These are phyloP conservation scores for Bursaphelenchus okinawaensis DNA, from an alignment of 2,888 invertebrate genomes.

Conservation along the genomic window DNA sequence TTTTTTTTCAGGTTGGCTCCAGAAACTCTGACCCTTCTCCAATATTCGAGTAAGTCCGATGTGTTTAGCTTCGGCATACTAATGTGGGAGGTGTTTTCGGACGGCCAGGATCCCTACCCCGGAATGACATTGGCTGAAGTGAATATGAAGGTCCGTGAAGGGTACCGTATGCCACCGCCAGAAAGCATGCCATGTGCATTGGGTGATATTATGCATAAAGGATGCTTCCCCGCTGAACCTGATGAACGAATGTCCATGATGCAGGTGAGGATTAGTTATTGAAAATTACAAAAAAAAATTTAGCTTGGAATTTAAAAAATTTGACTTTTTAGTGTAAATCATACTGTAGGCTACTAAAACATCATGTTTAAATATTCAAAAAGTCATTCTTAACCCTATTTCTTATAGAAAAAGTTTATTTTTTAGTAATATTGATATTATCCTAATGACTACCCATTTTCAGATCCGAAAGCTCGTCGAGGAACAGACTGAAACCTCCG, in stretches of 20 bases:
- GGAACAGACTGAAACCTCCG: background rate
- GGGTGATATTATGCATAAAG: conserved; percentile 30
- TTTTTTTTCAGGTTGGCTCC: conserved; percentile 28
- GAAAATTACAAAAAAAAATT: background rate
- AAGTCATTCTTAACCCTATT: too few species aligned
- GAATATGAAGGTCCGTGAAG: conserved; percentile 22
- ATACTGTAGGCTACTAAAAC: too few species aligned
- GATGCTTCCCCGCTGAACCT: conserved; percentile 25
- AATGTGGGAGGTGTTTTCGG: conserved; percentile 39
- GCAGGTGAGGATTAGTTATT: conserved; percentile 8
- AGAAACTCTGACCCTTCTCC: conserved; percentile 34
- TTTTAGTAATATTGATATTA: too few species aligned
- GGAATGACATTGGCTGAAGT: conserved; percentile 36
- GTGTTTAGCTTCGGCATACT: conserved; percentile 40
- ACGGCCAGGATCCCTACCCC: conserved; percentile 38
- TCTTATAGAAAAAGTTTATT: too few species aligned
- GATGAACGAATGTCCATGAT: conserved; percentile 21
- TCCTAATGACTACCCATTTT: too few species aligned
- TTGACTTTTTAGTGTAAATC: too few species aligned
- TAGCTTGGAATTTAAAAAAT: too few species aligned
- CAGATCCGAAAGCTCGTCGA: background rate
- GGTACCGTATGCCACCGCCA: conserved; percentile 38
- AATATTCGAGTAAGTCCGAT: conserved; percentile 36
- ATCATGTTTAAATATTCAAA: too few species aligned
- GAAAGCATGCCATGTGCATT: conserved; percentile 36